These are phyloP conservation scores for Drosophila meridiana DNA, from an alignment of 2,888 invertebrate genomes.

Conservation along the genomic window DNA sequence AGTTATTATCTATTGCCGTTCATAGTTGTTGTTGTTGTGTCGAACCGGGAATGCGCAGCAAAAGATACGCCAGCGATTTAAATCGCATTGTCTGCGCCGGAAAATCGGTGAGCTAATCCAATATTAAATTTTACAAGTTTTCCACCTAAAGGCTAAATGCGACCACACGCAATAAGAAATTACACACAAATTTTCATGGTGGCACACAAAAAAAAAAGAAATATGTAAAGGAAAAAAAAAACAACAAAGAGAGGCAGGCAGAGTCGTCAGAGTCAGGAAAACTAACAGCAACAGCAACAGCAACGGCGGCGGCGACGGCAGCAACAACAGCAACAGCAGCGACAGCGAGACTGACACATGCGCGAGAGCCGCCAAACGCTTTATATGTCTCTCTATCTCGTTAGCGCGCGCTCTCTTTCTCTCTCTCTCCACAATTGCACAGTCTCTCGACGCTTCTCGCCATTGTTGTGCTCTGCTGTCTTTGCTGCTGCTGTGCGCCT, in stretches of 20 bases:
- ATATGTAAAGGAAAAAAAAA: conserved; percentile 7
- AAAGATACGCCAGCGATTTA: conserved; percentile 70
- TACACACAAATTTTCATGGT: conserved; percentile 46
- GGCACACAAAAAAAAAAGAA: conserved; percentile 23
- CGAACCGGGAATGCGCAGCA: conserved; percentile 67
- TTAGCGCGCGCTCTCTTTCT: conserved; percentile 1
- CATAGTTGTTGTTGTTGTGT: conserved; percentile 25
- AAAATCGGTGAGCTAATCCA: conserved; percentile 61
- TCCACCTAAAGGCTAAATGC: conserved; percentile 24
- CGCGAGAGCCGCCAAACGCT: conserved; percentile 49
- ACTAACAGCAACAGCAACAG: conserved; percentile 29
- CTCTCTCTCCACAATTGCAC: conserved; percentile 3
- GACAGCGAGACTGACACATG: conserved; percentile 56
- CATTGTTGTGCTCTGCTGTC: conserved; percentile 25
- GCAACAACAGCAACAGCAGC: conserved; percentile 32
- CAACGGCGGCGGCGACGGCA: conserved; percentile 17
- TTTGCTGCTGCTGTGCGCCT: conserved; percentile 69
- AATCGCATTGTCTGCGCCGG: conserved; percentile 70
- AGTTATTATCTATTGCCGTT: conserved; percentile 34
- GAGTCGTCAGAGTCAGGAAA: conserved; percentile 17
- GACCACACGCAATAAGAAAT: conserved; percentile 52
- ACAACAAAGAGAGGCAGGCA: conserved; percentile 20
- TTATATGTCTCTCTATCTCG: conserved; percentile 15
- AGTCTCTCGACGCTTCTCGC: conserved; percentile 16
- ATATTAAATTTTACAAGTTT: conserved; percentile 37